These are phyloP conservation scores for Xestia ashworthii DNA, from an alignment of 2,888 invertebrate genomes.

Conservation along the genomic window DNA sequence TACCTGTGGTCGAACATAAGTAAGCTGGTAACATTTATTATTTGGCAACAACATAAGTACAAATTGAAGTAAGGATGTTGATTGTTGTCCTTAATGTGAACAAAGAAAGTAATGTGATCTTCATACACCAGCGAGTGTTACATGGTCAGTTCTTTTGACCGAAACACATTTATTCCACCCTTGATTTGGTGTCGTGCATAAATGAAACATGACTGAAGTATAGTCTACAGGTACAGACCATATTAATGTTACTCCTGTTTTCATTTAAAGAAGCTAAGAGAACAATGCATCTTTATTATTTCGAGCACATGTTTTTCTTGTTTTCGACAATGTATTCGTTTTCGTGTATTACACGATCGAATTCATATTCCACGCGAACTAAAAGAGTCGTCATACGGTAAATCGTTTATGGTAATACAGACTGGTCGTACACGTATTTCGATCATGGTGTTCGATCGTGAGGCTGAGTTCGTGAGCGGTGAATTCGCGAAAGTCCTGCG, in stretches of 20 bases:
- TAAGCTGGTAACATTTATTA: not conserved
- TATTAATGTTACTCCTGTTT: constrained; percentile 44
- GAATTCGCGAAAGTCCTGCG: constrained; percentile 76
- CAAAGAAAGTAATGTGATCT: constrained; percentile 10
- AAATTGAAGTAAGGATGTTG: not conserved
- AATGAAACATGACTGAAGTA: constrained; percentile 40
- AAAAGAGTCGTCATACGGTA: constrained; percentile 87
- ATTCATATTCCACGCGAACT: constrained; percentile 87
- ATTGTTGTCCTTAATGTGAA: not conserved
- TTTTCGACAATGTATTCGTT: constrained; percentile 82
- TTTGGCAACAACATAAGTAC: constrained; percentile 3
- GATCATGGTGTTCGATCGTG: constrained; percentile 88
- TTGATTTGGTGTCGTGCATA: constrained; percentile 44
- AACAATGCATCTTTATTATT: constrained; percentile 78
- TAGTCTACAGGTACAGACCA: constrained; percentile 30
- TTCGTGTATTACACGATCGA: constrained; percentile 83
- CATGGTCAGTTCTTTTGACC: constrained; percentile 25
- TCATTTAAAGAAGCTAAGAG: constrained; percentile 71
- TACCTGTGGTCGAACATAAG: not conserved
- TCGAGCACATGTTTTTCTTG: constrained; percentile 77
- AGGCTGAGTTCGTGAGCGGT: constrained; percentile 83
- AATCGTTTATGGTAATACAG: constrained; percentile 86
- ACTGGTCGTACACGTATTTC: constrained; percentile 83
- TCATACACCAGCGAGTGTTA: not conserved
- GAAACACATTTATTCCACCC: constrained; percentile 34